Percentiles rank a stretch among this genome's conserved stretches.
Conservation (phyloP, 2,113 vertebrate genomes). For the Arvicanthis niloticus region DNA sequence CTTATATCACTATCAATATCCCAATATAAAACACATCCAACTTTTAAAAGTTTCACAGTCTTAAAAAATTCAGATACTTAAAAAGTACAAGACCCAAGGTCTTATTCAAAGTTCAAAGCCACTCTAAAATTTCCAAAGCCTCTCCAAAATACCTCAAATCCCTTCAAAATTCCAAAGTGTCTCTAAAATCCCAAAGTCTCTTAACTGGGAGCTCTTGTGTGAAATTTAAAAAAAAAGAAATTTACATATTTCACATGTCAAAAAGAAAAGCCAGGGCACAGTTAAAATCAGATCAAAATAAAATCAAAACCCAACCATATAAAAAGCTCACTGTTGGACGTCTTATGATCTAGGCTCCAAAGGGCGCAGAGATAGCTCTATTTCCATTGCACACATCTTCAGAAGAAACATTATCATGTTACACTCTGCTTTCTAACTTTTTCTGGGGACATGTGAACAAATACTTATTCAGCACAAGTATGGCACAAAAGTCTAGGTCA, state of each 20-base stretch:
- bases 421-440: no score
- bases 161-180: not conserved
- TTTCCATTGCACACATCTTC: not conserved
- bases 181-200: not conserved
- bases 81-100: not conserved
- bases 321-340: not conserved
- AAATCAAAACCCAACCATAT: not conserved
- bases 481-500: not conserved
- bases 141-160: not conserved
- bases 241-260: not conserved
- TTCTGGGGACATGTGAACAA: not conserved
- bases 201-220: not conserved
- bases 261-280: not conserved
- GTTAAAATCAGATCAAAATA: not conserved
- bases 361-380: no score
- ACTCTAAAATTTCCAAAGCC: constrained; percentile 1
- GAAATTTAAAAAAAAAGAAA: not conserved
- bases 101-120: not conserved
- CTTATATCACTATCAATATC: not conserved
- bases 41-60: not conserved
- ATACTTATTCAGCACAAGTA: not conserved
- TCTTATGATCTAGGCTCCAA: not conserved
- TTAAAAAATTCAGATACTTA: not conserved
- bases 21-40: not conserved
- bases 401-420: no score